Evolutionary conservation across 2,797 vertebrate genomes (phyloP).

Genomic region (Crenuchus spilurus): DNA sequence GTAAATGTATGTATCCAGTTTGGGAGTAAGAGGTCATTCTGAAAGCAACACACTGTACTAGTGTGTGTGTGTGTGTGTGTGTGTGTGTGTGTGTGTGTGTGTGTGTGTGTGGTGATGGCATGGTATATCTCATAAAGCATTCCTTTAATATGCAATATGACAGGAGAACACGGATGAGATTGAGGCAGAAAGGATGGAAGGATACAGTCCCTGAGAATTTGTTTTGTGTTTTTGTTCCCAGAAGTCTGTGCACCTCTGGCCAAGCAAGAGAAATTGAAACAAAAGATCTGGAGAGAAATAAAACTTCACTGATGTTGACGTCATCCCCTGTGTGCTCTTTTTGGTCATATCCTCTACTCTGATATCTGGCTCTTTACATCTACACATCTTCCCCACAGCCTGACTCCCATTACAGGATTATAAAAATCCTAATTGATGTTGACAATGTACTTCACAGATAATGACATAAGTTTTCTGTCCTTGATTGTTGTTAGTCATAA

Average conservation of each 20-base stretch:
- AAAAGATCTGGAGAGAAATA: constrained; percentile 78
- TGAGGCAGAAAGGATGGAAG: constrained; percentile 61
- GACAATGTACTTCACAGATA: no score
- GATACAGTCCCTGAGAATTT: constrained; percentile 68
- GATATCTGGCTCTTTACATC: no score
- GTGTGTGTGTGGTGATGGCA: constrained; percentile 38
- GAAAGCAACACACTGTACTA: constrained; percentile 1
- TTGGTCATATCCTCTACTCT: no score
- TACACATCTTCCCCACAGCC: no score
- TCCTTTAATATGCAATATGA: constrained; percentile 74
- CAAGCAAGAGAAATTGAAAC: constrained; percentile 64
- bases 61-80: constrained; percentile 28
- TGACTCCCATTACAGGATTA: no score
- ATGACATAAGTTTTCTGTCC: no score
- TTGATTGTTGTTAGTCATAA: no score
- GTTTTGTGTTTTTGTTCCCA: constrained; percentile 64
- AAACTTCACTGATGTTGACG: constrained; percentile 81
- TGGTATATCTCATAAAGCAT: constrained; percentile 66
- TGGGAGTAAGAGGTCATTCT: constrained; percentile 13
- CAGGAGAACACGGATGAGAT: constrained; percentile 33
- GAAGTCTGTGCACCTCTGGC: constrained; percentile 66
- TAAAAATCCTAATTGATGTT: no score
- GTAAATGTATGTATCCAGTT: background rate
- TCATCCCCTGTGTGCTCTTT: constrained; percentile 53
- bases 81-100: constrained; percentile 9